Evolutionary conservation across 2,797 vertebrate species (phyloP).

Genomic region (Sciaenops ocellatus): DNA sequence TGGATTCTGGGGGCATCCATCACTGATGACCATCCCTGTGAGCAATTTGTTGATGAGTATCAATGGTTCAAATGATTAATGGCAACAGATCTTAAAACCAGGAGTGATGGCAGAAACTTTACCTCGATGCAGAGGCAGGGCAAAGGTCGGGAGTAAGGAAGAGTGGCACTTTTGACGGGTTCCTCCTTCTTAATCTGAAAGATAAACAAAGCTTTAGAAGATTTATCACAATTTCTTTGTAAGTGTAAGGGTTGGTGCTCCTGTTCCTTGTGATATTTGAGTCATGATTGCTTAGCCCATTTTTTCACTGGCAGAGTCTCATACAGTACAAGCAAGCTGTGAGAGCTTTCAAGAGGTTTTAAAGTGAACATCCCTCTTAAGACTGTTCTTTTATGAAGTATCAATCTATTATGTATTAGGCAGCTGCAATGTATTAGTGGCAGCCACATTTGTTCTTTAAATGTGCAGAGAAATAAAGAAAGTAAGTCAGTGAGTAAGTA

Average conservation of each 20-base stretch:
- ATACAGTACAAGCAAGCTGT: neutral
- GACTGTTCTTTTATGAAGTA: neutral
- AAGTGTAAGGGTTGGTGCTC: too few species aligned
- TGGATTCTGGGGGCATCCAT: conserved; percentile 89
- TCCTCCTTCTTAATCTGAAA: conserved; percentile 88
- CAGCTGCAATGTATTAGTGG: neutral
- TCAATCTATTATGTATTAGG: neutral
- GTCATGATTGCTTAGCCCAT: neutral
- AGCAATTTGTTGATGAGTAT: conserved; percentile 20
- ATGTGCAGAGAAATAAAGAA: neutral
- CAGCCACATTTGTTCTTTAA: neutral
- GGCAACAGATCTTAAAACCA: neutral
- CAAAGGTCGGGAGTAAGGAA: conserved; percentile 80
- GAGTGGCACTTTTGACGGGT: conserved; percentile 67
- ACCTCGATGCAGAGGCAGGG: conserved; percentile 94
- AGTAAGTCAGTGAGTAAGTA: neutral
- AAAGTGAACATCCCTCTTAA: neutral
- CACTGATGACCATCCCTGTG: conserved; percentile 89
- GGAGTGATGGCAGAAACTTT: conserved; percentile 32
- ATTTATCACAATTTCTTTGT: neutral
- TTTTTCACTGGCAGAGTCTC: neutral
- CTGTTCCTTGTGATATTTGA: neutral
- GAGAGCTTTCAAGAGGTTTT: neutral
- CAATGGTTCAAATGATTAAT: neutral
- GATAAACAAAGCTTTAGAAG: conserved; percentile 23